These are phyloP conservation scores for Neuroterus valhalla DNA, from an alignment of 1,140 invertebrate genomes.

Conservation along the genomic window DNA sequence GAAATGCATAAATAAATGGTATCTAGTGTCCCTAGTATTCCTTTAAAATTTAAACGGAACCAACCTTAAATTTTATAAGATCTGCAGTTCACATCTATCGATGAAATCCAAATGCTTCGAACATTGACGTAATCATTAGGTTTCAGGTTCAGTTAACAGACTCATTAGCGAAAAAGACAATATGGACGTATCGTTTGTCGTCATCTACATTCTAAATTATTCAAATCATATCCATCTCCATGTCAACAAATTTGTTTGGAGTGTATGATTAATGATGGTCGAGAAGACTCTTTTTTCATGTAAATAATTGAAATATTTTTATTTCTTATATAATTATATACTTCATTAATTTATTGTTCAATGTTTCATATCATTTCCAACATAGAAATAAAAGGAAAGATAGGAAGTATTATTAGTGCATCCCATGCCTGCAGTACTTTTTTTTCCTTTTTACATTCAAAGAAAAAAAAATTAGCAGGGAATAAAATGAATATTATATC, in stretches of 20 bases:
- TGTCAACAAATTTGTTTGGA: conserved; percentile 2
- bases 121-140: not conserved
- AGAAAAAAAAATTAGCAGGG: too few relatives aligned
- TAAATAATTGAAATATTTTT: not conserved
- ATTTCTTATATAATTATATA: not conserved
- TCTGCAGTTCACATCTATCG: too few relatives aligned
- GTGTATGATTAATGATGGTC: too few relatives aligned
- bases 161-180: conserved; percentile 31
- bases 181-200: conserved; percentile 3
- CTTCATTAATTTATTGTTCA: conserved; percentile 36
- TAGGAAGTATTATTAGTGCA: too few relatives aligned
- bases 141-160: not conserved
- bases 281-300: not conserved
- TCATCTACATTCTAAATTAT: not conserved
- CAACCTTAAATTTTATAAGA: conserved; percentile 48
- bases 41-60: conserved; percentile 47
- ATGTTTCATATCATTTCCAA: not conserved
- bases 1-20: conserved; percentile 66
- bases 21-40: conserved; percentile 46
- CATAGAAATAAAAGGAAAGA: too few relatives aligned
- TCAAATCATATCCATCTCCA: not conserved
- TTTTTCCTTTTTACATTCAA: too few relatives aligned
- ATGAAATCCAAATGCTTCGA: not conserved
- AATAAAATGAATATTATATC: too few relatives aligned
- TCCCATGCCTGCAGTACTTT: too few relatives aligned